phyloP scores from a whole-genome alignment of 2,113 vertebrate genomes.

The Marcusenius ussheri region DNA sequence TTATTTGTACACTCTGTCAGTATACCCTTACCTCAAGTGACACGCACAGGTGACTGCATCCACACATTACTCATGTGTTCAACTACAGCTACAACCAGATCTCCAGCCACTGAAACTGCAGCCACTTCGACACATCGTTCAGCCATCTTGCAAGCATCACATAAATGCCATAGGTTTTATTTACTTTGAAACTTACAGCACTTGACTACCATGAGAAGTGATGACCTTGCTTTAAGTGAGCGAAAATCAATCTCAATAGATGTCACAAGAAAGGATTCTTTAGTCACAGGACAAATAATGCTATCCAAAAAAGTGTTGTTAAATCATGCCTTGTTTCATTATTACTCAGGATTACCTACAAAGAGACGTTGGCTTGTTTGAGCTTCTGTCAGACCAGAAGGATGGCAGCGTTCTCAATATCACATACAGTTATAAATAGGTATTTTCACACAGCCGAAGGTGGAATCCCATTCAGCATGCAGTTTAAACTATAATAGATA shows the following conservation, averaged over 20 bases:
- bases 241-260: background rate
- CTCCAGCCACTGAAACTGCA: background rate
- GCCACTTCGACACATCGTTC: background rate
- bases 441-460: background rate
- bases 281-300: background rate
- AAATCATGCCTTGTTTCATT: background rate
- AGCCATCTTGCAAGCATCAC: background rate
- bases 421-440: background rate
- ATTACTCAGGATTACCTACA: background rate
- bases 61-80: background rate
- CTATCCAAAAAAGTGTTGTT: background rate
- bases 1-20: background rate
- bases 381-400: background rate
- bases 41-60: background rate
- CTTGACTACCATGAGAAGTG: background rate
- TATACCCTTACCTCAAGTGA: background rate
- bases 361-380: background rate
- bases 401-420: background rate
- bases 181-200: background rate
- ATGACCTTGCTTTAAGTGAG: background rate
- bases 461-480: background rate
- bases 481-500: background rate
- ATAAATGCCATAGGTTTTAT: background rate
- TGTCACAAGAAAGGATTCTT: background rate
- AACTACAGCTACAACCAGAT: background rate